Percentiles rank a stretch among this genome's conserved stretches.
Conservation (phyloP, 2,113 vertebrate genomes). For the Ochotona curzoniae region DNA sequence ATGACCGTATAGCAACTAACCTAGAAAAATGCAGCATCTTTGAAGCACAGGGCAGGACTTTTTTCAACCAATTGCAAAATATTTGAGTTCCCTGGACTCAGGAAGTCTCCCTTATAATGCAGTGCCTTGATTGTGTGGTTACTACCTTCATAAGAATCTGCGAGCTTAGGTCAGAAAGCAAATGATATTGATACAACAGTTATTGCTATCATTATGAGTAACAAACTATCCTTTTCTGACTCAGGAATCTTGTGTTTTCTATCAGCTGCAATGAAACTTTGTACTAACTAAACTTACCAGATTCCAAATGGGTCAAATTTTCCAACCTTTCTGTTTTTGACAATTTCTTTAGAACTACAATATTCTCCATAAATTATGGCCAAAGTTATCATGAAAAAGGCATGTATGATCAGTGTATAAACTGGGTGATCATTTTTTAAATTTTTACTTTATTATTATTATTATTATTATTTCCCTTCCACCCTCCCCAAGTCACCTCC, state of each 20-base stretch:
- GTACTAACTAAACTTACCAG: too few species aligned
- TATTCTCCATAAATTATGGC: background rate
- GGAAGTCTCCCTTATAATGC: background rate
- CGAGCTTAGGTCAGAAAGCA: background rate
- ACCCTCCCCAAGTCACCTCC: too few species aligned
- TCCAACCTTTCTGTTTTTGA: background rate
- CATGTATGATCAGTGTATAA: background rate
- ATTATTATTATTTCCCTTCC: too few species aligned
- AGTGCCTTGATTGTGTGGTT: background rate
- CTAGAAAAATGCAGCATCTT: background rate
- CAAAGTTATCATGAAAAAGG: background rate
- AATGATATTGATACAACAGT: background rate
- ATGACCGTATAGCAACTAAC: background rate
- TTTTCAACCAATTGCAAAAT: background rate
- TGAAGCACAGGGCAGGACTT: background rate
- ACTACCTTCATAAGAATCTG: background rate
- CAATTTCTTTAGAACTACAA: background rate
- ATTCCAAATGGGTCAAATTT: background rate
- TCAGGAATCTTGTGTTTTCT: background rate
- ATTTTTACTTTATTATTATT: background rate
- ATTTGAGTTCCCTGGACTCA: background rate
- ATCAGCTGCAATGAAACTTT: background rate
- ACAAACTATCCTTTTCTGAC: background rate
- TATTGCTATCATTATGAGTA: background rate
- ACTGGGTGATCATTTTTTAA: too few species aligned